phyloP scores from a whole-genome alignment of 2,113 vertebrate species.

The Cathartes aura region DNA sequence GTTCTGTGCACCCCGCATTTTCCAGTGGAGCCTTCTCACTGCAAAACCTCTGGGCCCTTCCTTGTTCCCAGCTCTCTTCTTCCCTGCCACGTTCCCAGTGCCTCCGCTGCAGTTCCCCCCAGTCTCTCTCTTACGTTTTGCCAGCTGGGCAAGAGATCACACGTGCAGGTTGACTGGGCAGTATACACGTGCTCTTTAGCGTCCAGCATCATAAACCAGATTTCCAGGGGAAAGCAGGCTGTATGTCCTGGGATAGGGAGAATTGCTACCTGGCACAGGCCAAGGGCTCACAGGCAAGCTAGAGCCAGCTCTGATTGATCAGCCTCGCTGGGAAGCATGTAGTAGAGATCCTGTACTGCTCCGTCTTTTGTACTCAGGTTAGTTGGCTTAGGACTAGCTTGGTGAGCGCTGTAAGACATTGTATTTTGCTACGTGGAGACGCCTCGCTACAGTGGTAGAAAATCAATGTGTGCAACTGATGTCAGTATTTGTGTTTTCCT shows the following conservation, averaged over 20 bases:
- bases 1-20: background rate
- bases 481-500: background rate
- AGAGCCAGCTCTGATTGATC: background rate
- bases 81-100: background rate
- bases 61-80: background rate
- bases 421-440: background rate
- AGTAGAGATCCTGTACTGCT: background rate
- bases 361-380: background rate
- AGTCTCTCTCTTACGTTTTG: background rate
- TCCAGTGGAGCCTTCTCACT: background rate
- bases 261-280: background rate
- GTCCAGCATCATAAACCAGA: background rate
- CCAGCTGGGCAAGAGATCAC: background rate
- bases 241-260: background rate
- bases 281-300: background rate
- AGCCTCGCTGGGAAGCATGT: accelerated
- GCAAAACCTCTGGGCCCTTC: background rate
- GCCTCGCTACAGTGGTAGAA: background rate
- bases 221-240: background rate
- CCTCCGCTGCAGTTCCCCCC: background rate
- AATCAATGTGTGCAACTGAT: background rate
- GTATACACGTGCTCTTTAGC: background rate
- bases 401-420: background rate
- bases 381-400: background rate
- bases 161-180: background rate